Base-by-base conservation (phyloP, 2,113 vertebrate genomes). In the Hassar affinis region DNA sequence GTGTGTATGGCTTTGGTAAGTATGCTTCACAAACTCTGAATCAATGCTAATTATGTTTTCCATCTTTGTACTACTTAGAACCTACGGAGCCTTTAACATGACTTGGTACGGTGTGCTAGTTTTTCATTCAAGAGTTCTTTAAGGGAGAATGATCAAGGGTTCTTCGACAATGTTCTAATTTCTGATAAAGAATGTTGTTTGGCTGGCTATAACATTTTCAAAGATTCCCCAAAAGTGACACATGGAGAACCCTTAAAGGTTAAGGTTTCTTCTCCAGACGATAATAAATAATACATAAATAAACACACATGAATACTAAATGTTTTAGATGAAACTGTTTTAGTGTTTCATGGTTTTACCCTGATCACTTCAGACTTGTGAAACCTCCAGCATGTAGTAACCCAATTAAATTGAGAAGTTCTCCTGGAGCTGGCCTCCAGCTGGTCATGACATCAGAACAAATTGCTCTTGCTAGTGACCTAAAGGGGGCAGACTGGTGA, bases 401-500 rank as follows among this genome's bases (percentile, higher is more conserved):
- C 35, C 52, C 38, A 76, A 83, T 83, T 76, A 64, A 51, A 76
- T 52, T 38, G 20, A 52, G 49, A 6, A 82, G 42, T 52, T 76
- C 57, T 76, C 71, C 72, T 33, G 56, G 47, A 75, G 54, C 71
- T 38, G 45, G 69, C 69, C 71, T 52, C 3, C 35, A 83, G 56
- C 71, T 64, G 45, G 30, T 1, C 57, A n/a, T 83, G 81, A 74
- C 81, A 64, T 51, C n/a, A 56, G 20, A 64, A 83, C 57, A 83
- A 74, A 61, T 62, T 51, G 38, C 27, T 35, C 69, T 52, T 47
- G 52, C 69, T 59, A 75, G 54, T 74, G 42, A 75, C 69, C 69
- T 64, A 51, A 83, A 76, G 71, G 56, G 56, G 74, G 74, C 51
- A 56, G 27, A 56, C 51, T 56, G 74, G 74, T 54, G n/a, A 56